Evolutionary conservation across 1,140 invertebrate species (phyloP).

Genomic region (Drosophila ercepeae): DNA sequence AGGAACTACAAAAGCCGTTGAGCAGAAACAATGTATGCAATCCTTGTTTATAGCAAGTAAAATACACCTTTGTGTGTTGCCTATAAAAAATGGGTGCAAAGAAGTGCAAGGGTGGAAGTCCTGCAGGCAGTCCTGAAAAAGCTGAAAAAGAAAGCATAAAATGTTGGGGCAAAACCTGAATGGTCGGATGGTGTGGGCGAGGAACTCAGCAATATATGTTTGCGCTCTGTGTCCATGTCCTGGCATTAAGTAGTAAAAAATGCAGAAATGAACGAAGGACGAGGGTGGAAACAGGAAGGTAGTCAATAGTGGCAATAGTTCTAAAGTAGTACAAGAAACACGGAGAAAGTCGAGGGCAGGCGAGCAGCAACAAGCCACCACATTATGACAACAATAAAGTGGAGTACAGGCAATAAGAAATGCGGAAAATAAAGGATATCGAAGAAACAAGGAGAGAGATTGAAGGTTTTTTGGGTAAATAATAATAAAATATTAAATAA

Average conservation of each 20-base stretch:
- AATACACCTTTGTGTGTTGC: constrained; percentile 64
- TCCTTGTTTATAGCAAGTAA: constrained; percentile 53
- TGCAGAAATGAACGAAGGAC: constrained; percentile 31
- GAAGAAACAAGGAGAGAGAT: constrained; percentile 1
- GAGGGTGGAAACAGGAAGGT: constrained; percentile 2
- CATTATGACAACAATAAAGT: constrained; percentile 78
- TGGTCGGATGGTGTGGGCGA: not conserved
- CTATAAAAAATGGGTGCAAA: constrained; percentile 50
- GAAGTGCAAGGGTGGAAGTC: constrained; percentile 16
- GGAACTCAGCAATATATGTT: constrained; percentile 6
- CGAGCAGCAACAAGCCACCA: constrained; percentile 65
- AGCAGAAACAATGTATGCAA: constrained; percentile 58
- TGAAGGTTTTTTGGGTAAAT: not conserved
- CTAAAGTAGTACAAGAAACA: constrained; percentile 45
- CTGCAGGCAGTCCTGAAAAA: too few species aligned
- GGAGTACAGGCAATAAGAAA: constrained; percentile 45
- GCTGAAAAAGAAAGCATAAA: constrained; percentile 20
- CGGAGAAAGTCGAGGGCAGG: constrained; percentile 2
- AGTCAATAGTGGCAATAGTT: constrained; percentile 54
- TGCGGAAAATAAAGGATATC: constrained; percentile 14
- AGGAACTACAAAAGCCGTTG: constrained; percentile 20
- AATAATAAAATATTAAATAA: not conserved
- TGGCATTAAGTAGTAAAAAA: constrained; percentile 68
- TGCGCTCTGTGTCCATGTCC: constrained; percentile 21
- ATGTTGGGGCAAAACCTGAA: constrained; percentile 11